Percentiles rank a stretch among this genome's conserved stretches.
These are phyloP conservation scores for Gymnoscopelus microlampas DNA, from an alignment of 2,797 vertebrate genomes.

Conservation along the genomic window DNA sequence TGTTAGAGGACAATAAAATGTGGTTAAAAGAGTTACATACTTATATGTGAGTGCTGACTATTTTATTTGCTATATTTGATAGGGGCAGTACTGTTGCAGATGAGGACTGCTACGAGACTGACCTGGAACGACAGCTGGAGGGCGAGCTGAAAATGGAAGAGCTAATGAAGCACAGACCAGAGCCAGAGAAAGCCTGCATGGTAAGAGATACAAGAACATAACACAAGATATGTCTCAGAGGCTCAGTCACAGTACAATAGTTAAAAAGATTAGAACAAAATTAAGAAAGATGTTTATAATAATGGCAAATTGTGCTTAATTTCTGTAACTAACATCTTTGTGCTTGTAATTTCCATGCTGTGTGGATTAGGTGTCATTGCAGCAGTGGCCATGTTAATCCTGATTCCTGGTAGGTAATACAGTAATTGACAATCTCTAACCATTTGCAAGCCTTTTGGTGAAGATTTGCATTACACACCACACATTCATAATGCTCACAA, in stretches of 20 bases:
- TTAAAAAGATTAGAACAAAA: not conserved
- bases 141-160: constrained; percentile 91
- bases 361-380: constrained; percentile 91
- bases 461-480: not conserved
- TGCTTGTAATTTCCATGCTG: constrained; percentile 65
- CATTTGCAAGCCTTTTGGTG: not conserved
- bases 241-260: no score
- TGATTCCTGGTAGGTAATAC: constrained; percentile 85
- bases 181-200: constrained; percentile 90
- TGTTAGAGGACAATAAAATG: no score
- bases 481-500: not conserved
- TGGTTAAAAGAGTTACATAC: no score
- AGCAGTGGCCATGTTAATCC: constrained; percentile 87
- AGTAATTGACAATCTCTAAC: not conserved
- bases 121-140: constrained; percentile 91
- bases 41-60: not conserved
- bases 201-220: constrained; percentile 69
- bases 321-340: constrained; percentile 23
- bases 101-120: constrained; percentile 89
- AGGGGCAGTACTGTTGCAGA: constrained; percentile 85
- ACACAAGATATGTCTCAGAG: no score
- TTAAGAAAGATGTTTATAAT: constrained; percentile 1
- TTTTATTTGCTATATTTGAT: constrained; percentile 29
- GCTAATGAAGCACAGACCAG: constrained; percentile 89
- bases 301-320: constrained; percentile 3